These are phyloP conservation scores for Salmo trutta DNA, from an alignment of 2,797 vertebrate genomes.

Conservation along the genomic window DNA sequence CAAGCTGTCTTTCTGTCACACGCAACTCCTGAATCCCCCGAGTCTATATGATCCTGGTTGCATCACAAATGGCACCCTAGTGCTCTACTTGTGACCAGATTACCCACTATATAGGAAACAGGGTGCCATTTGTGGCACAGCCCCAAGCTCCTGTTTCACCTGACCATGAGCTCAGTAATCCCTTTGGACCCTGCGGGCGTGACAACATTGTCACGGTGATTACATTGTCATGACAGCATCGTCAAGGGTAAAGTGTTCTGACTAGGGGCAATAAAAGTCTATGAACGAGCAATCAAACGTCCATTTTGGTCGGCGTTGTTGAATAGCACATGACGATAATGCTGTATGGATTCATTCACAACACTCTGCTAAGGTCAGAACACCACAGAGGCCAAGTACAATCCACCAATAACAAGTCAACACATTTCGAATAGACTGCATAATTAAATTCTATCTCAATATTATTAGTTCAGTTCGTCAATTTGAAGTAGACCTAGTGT, in stretches of 20 bases:
- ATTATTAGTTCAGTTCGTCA: background rate
- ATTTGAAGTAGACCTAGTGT: background rate
- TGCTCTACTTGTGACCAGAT: too few species aligned
- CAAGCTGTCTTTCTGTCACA: background rate
- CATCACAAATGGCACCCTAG: background rate
- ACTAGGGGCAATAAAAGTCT: constrained; percentile 41
- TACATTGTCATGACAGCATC: constrained; percentile 19
- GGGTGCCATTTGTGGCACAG: background rate
- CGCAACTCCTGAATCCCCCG: background rate
- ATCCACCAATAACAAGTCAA: constrained; percentile 1
- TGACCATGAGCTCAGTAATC: constrained; percentile 27
- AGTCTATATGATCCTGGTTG: background rate
- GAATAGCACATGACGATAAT: constrained; percentile 22
- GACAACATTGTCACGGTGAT: background rate
- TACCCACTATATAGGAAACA: background rate
- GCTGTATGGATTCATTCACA: constrained; percentile 17
- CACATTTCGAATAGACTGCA: constrained; percentile 7
- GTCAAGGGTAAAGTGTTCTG: constrained; percentile 48
- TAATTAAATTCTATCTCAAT: background rate
- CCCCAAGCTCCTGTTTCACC: background rate
- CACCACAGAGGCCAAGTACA: constrained; percentile 13
- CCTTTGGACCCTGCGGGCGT: background rate
- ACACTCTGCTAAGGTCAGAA: background rate
- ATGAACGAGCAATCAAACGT: constrained; percentile 56
- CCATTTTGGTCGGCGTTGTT: constrained; percentile 38